These are phyloP conservation scores for Tetrapedia diversipes DNA, from an alignment of 2,888 invertebrate genomes.

Conservation along the genomic window DNA sequence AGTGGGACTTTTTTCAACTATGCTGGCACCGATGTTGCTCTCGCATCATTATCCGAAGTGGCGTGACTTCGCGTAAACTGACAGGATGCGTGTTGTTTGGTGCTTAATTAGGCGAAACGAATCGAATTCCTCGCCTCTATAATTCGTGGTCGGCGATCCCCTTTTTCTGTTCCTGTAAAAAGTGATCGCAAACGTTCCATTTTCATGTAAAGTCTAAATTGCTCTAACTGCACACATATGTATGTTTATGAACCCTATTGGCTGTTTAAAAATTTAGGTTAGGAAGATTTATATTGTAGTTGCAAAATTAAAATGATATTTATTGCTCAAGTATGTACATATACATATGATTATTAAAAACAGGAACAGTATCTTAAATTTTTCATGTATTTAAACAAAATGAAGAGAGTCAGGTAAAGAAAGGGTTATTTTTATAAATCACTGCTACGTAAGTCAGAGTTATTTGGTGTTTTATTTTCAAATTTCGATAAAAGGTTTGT, in stretches of 20 bases:
- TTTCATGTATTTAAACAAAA: no score
- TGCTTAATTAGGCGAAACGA: slow-evolving; percentile 53
- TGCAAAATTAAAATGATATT: neutral
- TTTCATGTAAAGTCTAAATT: neutral
- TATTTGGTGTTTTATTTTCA: no score
- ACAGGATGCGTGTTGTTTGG: slow-evolving; percentile 44
- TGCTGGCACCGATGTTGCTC: neutral
- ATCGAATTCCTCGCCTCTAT: slow-evolving; percentile 26
- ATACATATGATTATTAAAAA: no score
- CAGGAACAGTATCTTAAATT: no score
- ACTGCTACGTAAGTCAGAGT: no score
- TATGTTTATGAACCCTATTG: neutral
- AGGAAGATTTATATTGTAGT: neutral
- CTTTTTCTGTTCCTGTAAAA: slow-evolving; percentile 1
- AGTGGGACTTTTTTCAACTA: slow-evolving; percentile 1
- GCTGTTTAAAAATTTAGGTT: neutral
- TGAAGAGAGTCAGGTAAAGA: no score
- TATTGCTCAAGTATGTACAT: no score
- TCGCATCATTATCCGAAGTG: slow-evolving; percentile 41
- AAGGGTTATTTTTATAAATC: no score
- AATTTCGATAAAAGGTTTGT: no score
- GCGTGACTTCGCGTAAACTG: slow-evolving; percentile 49
- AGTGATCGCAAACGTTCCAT: neutral
- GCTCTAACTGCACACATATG: no score
- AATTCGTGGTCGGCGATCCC: slow-evolving; percentile 16